phyloP scores from a whole-genome alignment of 2,888 invertebrate genomes.

The Tinea trinotella region DNA sequence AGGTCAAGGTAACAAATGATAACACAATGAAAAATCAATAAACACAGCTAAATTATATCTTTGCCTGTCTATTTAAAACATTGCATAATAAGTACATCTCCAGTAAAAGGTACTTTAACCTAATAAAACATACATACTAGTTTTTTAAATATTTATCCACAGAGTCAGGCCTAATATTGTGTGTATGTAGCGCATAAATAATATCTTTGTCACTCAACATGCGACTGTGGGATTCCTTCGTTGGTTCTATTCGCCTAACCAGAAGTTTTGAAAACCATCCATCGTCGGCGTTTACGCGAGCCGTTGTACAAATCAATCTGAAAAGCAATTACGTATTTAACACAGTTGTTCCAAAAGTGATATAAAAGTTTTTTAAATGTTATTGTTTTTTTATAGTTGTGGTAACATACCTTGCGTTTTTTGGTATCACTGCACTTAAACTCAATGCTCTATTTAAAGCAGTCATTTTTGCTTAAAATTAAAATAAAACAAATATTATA shows the following conservation, averaged over 20 bases:
- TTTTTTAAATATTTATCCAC: conserved; percentile 89
- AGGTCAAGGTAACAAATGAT: conserved; percentile 35
- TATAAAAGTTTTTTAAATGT: conserved; percentile 20
- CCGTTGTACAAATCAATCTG: conserved; percentile 57
- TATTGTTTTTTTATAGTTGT: not conserved
- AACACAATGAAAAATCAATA: conserved; percentile 30
- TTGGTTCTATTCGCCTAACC: conserved; percentile 92
- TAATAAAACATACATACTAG: conserved; percentile 80
- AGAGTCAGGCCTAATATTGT: conserved; percentile 92
- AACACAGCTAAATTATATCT: conserved; percentile 24
- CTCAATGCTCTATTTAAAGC: conserved; percentile 48
- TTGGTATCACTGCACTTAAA: conserved; percentile 45
- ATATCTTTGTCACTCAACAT: conserved; percentile 97
- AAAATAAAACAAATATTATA: conserved; percentile 9
- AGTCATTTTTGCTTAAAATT: conserved; percentile 40
- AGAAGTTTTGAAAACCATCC: conserved; percentile 92
- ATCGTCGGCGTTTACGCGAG: conserved; percentile 68
- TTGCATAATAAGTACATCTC: conserved; percentile 52
- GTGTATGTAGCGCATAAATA: conserved; percentile 95
- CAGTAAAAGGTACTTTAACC: not conserved
- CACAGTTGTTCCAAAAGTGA: not conserved
- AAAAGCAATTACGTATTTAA: conserved; percentile 20
- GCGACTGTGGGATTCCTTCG: conserved; percentile 96
- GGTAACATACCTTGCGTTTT: conserved; percentile 47
- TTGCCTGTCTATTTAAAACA: conserved; percentile 47